These are phyloP conservation scores for Pocillopora grandis DNA, from an alignment of 92 coral and sea anemone genomes.

Conservation along the genomic window DNA sequence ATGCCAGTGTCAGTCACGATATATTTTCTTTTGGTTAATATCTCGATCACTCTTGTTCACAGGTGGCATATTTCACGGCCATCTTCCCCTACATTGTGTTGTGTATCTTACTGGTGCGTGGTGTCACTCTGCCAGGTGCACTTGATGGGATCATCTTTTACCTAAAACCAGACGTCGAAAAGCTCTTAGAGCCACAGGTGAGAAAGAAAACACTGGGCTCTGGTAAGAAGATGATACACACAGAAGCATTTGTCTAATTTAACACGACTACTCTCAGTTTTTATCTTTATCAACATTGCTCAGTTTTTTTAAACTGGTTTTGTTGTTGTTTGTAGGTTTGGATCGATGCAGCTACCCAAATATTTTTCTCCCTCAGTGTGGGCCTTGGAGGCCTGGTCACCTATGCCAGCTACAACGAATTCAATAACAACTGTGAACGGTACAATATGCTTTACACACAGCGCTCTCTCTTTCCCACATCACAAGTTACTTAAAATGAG, in stretches of 20 bases:
- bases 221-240: no score
- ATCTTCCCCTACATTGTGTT: slow-evolving; percentile 85
- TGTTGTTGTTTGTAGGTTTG: slow-evolving; percentile 62
- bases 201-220: background rate
- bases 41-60: background rate
- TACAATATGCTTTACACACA: background rate
- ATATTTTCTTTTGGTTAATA: background rate
- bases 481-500: no score
- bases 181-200: slow-evolving; percentile 74
- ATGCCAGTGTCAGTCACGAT: slow-evolving; percentile 72
- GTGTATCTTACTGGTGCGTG: slow-evolving; percentile 69
- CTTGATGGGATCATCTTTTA: slow-evolving; percentile 74
- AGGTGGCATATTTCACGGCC: slow-evolving; percentile 95
- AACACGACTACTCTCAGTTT: no score
- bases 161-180: slow-evolving; percentile 79
- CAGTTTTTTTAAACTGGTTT: background rate
- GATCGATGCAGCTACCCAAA: slow-evolving; percentile 95
- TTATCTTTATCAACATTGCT: no score
- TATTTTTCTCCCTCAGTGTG: slow-evolving; percentile 91
- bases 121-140: slow-evolving; percentile 88
- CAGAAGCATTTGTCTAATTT: no score
- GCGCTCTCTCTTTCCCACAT: no score
- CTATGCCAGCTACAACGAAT: slow-evolving; percentile 83
- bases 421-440: slow-evolving; percentile 83
- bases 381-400: slow-evolving; percentile 87